These are phyloP conservation scores for Danaus melanippus DNA, from an alignment of 1,140 invertebrate species.

Conservation along the genomic window DNA sequence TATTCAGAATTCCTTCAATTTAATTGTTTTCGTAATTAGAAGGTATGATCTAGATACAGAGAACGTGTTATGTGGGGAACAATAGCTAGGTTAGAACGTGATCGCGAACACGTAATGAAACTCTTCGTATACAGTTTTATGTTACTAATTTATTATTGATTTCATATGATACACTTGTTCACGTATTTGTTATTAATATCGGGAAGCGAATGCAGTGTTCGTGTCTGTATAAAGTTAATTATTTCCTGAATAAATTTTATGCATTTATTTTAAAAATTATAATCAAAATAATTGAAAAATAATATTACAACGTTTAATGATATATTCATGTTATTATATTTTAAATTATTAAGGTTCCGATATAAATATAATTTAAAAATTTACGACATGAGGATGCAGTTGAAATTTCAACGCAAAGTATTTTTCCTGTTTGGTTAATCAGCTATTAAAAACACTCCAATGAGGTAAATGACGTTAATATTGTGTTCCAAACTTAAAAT, in stretches of 20 bases:
- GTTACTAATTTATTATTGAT: conserved; percentile 13
- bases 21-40: conserved; percentile 19
- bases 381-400: no score
- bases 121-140: conserved; percentile 8
- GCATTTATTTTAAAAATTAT: no score
- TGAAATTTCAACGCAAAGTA: no score
- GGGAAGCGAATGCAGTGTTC: conserved; percentile 14
- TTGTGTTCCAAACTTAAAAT: no score
- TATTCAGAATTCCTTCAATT: conserved; percentile 20
- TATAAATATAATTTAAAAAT: no score
- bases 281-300: no score
- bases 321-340: no score
- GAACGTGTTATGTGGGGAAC: conserved; percentile 21
- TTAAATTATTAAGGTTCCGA: no score
- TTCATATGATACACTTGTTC: conserved; percentile 6
- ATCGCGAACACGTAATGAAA: conserved; percentile 17
- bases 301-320: no score
- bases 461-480: no score
- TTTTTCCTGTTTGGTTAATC: no score
- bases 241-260: conserved; percentile 10
- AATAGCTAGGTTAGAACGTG: conserved; percentile 22
- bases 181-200: conserved; percentile 19
- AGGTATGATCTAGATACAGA: conserved; percentile 19
- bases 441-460: no score
- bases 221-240: conserved; percentile 10